Evolutionary conservation across 2,113 vertebrate genomes (phyloP).

Genomic region (Scopus umbretta): DNA sequence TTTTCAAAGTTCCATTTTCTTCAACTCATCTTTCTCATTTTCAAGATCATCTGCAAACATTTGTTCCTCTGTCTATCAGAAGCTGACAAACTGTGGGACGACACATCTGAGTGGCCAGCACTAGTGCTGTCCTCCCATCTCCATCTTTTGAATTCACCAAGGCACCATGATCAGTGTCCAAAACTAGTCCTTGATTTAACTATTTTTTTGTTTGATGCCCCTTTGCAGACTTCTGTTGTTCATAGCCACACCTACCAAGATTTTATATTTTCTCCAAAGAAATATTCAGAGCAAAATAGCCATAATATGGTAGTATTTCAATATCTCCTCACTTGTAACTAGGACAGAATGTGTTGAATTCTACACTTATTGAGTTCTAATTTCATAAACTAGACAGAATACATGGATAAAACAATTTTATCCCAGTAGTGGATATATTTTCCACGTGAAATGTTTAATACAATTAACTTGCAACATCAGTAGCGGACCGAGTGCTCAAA

Average conservation of each 20-base stretch:
- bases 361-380: not conserved
- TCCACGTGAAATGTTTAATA: not conserved
- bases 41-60: conserved; percentile 82
- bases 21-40: no score
- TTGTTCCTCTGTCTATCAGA: no score
- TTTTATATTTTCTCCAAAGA: not conserved
- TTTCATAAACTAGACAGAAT: not conserved
- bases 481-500: not conserved
- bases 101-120: no score
- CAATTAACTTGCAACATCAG: not conserved
- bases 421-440: not conserved
- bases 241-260: not conserved
- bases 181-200: not conserved
- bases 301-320: not conserved
- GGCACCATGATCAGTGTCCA: no score
- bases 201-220: not conserved
- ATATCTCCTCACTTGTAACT: not conserved
- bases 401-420: not conserved
- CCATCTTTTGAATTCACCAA: no score
- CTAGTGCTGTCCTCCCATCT: no score
- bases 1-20: no score
- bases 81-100: no score
- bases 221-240: not conserved
- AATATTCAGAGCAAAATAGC: not conserved
- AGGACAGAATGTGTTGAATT: not conserved